Conservation (phyloP, 2,113 vertebrate genomes). For the Nematolebias whitei region DNA sequence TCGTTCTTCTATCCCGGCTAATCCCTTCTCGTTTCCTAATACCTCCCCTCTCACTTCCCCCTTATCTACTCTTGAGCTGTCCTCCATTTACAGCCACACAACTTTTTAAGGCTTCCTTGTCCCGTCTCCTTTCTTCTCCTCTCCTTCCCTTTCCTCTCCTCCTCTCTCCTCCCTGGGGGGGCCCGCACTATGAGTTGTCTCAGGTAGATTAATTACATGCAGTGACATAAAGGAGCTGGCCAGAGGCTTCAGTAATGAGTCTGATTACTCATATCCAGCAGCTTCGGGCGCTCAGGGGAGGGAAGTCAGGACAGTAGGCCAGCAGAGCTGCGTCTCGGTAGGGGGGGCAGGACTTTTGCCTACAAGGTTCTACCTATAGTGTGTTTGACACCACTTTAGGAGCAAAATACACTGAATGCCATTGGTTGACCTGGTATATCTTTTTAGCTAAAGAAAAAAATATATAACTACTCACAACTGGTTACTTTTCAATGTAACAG, state of each 20-base stretch:
- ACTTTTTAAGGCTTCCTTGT: conserved; percentile 1
- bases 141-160: conserved; percentile 7
- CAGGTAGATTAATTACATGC: conserved; percentile 79
- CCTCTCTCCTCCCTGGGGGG: conserved; percentile 37
- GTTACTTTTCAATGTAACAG: too few relatives aligned
- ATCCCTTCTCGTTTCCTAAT: conserved; percentile 17
- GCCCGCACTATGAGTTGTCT: conserved; percentile 54
- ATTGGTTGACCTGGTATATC: too few relatives aligned
- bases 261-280: conserved; percentile 79
- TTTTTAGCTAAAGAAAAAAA: too few relatives aligned
- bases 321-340: conserved; percentile 41
- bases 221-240: conserved; percentile 70
- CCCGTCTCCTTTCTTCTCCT: neutral
- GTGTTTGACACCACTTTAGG: conserved; percentile 27
- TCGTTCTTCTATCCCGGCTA: conserved; percentile 1
- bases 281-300: conserved; percentile 61
- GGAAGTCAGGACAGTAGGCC: conserved; percentile 51
- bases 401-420: conserved; percentile 22
- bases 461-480: too few relatives aligned
- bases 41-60: conserved; percentile 2
- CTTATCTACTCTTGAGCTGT: conserved; percentile 22
- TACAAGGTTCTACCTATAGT: conserved; percentile 13
- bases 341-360: conserved; percentile 36
- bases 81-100: conserved; percentile 7
- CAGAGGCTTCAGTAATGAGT: conserved; percentile 77